phyloP scores from a whole-genome alignment of 1,140 invertebrate genomes.

The Pogonomyrmex californicus region DNA sequence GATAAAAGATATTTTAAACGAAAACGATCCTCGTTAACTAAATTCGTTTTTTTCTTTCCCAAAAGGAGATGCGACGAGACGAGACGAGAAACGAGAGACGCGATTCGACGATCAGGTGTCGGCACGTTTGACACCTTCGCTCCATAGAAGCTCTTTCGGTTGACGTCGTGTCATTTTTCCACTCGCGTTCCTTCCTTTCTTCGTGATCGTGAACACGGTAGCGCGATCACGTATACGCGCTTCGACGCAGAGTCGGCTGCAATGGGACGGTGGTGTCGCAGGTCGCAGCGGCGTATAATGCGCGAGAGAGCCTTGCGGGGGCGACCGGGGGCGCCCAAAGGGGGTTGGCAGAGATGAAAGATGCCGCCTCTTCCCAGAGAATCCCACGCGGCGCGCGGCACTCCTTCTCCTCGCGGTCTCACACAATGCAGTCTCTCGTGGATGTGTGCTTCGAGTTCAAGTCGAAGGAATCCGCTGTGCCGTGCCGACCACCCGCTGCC shows the following conservation, averaged over 20 bases:
- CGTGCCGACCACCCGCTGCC: slow-evolving; percentile 83
- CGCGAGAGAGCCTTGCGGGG: slow-evolving; percentile 57
- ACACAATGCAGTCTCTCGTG: slow-evolving; percentile 81
- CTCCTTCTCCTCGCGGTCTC: slow-evolving; percentile 62
- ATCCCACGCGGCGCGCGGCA: slow-evolving; percentile 82
- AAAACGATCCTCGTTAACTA: neutral
- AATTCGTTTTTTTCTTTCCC: neutral
- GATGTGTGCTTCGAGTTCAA: slow-evolving; percentile 72
- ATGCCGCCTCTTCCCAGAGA: slow-evolving; percentile 76
- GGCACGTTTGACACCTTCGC: slow-evolving; percentile 80
- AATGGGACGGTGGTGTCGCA: slow-evolving; percentile 64
- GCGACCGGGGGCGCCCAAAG: slow-evolving; percentile 67
- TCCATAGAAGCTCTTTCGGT: slow-evolving; percentile 69
- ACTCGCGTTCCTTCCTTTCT: slow-evolving; percentile 61
- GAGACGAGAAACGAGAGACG: neutral
- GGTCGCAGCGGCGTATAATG: slow-evolving; percentile 69
- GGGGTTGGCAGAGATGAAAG: slow-evolving; percentile 84
- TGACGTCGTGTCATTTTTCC: slow-evolving; percentile 50
- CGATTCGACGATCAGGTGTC: slow-evolving; percentile 77
- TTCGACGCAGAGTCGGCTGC: slow-evolving; percentile 24
- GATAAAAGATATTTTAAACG: neutral
- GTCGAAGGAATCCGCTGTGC: slow-evolving; percentile 75
- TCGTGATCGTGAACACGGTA: slow-evolving; percentile 52
- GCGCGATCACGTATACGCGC: slow-evolving; percentile 31
- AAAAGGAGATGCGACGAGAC: slow-evolving; percentile 18